Percentiles rank a stretch among this genome's conserved stretches.
Evolutionary conservation across 2,797 vertebrate genomes (phyloP).

Genomic region (Tadarida brasiliensis): DNA sequence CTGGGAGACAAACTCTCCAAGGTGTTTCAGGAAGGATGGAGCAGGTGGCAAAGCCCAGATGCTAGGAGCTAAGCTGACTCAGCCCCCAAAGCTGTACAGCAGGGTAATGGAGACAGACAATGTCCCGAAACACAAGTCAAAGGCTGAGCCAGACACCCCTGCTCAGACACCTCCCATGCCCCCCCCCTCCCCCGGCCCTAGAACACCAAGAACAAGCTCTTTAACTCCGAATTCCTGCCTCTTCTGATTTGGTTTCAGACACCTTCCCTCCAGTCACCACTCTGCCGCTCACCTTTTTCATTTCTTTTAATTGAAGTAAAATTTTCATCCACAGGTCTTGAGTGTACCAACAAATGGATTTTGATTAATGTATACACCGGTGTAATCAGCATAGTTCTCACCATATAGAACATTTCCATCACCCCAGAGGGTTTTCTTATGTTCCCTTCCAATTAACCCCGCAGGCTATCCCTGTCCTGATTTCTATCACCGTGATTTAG

Average conservation of each 20-base stretch:
- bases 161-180: background rate
- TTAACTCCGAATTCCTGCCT: background rate
- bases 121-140: accelerated
- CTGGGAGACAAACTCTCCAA: background rate
- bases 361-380: background rate
- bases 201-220: background rate
- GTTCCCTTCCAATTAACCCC: background rate
- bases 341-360: background rate
- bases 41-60: background rate
- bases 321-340: background rate
- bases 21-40: background rate
- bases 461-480: background rate
- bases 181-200: background rate
- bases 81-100: background rate
- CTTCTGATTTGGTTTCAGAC: background rate
- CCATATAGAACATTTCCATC: background rate
- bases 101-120: background rate
- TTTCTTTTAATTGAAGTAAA: conserved; percentile 13
- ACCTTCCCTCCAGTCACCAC: background rate
- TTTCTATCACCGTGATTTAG: background rate
- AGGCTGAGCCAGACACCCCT: background rate
- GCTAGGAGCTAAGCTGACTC: background rate
- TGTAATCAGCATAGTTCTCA: background rate
- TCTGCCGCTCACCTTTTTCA: background rate
- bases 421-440: background rate